These are phyloP conservation scores for Forpus xanthops DNA, from an alignment of 2,797 vertebrate genomes.

Conservation along the genomic window DNA sequence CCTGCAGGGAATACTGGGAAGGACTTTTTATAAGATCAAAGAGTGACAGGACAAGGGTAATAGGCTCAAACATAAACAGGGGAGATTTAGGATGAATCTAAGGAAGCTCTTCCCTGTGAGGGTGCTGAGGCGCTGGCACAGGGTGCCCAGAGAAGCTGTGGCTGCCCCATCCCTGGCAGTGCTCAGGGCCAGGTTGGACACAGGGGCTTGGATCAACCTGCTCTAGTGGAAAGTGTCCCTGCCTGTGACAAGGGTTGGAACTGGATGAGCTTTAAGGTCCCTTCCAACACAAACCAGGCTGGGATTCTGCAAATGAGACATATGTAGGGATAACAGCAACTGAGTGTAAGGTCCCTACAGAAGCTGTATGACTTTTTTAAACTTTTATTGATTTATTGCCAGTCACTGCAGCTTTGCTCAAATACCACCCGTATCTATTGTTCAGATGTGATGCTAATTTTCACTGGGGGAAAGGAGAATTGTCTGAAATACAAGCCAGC, in stretches of 20 bases:
- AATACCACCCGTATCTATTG: not conserved
- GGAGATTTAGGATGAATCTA: not conserved
- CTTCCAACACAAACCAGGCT: not conserved
- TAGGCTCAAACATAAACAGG: not conserved
- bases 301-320: not conserved
- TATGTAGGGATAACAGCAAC: accelerated
- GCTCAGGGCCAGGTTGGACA: no score
- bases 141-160: no score
- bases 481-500: not conserved
- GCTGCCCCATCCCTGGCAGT: no score
- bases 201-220: no score
- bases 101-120: not conserved
- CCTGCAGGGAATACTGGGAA: not conserved
- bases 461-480: not conserved
- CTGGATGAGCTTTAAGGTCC: not conserved
- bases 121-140: no score
- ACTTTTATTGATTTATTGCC: not conserved
- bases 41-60: not conserved
- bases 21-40: not conserved
- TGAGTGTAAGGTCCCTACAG: not conserved
- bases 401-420: not conserved
- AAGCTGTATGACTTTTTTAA: not conserved
- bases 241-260: no score
- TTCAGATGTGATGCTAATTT: not conserved
- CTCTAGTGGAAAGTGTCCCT: no score